Conservation (phyloP, 2,797 vertebrate species). For the Pseudomugil tenellus region DNA sequence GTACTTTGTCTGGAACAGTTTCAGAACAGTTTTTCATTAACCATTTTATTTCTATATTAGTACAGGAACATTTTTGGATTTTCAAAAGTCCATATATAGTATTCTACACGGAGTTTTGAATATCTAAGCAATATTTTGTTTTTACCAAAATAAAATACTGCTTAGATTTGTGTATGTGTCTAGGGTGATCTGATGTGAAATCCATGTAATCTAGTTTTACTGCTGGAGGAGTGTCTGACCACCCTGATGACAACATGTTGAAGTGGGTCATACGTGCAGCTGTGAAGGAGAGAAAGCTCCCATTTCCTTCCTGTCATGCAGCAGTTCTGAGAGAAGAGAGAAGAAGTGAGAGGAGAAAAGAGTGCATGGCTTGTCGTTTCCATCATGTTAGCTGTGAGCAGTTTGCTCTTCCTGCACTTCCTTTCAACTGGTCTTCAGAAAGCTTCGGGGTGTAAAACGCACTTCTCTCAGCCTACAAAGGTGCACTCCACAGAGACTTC, state of each 20-base stretch:
- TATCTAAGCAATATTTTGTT: too few relatives aligned
- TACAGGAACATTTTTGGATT: too few relatives aligned
- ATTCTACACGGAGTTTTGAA: too few relatives aligned
- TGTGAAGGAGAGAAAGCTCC: not conserved
- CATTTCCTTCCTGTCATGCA: not conserved
- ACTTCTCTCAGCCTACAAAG: conserved; percentile 14
- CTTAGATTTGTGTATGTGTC: too few relatives aligned
- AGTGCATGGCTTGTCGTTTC: conserved; percentile 1
- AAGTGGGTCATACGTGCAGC: conserved; percentile 2
- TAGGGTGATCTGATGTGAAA: not conserved
- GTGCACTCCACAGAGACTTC: conserved; percentile 24
- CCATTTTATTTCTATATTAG: too few relatives aligned
- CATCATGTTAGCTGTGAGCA: conserved; percentile 16
- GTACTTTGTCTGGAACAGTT: too few relatives aligned
- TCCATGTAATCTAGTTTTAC: not conserved
- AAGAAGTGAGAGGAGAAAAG: not conserved
- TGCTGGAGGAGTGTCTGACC: not conserved
- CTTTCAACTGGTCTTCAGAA: conserved; percentile 33
- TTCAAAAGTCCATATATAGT: too few relatives aligned
- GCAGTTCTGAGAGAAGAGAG: not conserved
- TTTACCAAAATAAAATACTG: too few relatives aligned
- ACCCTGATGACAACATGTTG: not conserved
- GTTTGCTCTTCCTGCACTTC: conserved; percentile 26
- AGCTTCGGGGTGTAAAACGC: conserved; percentile 19
- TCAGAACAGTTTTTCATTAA: too few relatives aligned